Evolutionary conservation across 2,113 vertebrate genomes (phyloP).

Genomic region (Ia io): DNA sequence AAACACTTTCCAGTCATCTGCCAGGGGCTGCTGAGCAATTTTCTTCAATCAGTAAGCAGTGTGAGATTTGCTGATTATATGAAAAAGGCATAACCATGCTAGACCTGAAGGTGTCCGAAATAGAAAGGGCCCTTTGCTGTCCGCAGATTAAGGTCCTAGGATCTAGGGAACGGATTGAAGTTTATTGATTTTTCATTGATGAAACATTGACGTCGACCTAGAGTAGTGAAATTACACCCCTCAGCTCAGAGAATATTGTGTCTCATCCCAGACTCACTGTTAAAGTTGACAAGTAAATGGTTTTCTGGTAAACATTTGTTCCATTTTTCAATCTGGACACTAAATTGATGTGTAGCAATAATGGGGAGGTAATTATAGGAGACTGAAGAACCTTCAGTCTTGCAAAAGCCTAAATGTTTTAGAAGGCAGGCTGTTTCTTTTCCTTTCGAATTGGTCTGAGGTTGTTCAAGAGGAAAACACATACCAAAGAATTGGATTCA

Average conservation of each 20-base stretch:
- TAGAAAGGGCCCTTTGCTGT: neutral
- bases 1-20: constrained; percentile 62
- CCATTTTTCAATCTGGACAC: constrained; percentile 66
- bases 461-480: constrained; percentile 52
- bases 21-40: constrained; percentile 56
- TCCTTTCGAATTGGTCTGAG: constrained; percentile 7
- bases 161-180: constrained; percentile 27
- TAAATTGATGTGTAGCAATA: constrained; percentile 63
- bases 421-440: constrained; percentile 43
- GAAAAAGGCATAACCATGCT: neutral
- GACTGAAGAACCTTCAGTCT: constrained; percentile 19
- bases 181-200: constrained; percentile 70
- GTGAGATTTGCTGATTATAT: constrained; percentile 56
- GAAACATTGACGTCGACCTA: neutral
- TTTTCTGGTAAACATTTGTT: constrained; percentile 71
- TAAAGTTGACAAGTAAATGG: constrained; percentile 62
- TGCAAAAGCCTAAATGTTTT: constrained; percentile 55
- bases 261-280: constrained; percentile 41
- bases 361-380: constrained; percentile 61
- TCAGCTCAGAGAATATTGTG: constrained; percentile 24
- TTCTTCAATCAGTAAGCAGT: constrained; percentile 66
- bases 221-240: constrained; percentile 33
- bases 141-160: constrained; percentile 11
- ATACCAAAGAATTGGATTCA: constrained; percentile 6
- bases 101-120: neutral